Evolutionary conservation across 2,888 invertebrate genomes (phyloP).

Genomic region (Andrena chrysosceles): DNA sequence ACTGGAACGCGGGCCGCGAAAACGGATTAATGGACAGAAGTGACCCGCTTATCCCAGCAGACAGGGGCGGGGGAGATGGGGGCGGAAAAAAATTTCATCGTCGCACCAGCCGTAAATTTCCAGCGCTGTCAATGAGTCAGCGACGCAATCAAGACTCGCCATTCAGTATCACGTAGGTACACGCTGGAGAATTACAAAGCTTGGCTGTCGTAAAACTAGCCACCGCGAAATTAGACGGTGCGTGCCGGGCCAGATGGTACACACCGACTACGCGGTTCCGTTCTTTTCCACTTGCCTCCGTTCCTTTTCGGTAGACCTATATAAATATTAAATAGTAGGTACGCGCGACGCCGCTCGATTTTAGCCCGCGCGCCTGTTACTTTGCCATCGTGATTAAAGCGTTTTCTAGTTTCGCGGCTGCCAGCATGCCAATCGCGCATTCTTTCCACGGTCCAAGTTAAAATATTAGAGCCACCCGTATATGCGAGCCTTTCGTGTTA

Average conservation of each 20-base stretch:
- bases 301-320: background rate
- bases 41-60: slow-evolving; percentile 66
- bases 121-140: slow-evolving; percentile 72
- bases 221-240: slow-evolving; percentile 63
- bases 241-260: slow-evolving; percentile 41
- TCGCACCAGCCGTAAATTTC: slow-evolving; percentile 67
- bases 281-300: background rate
- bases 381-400: slow-evolving; percentile 4
- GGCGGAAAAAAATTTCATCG: slow-evolving; percentile 52
- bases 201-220: slow-evolving; percentile 55
- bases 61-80: background rate
- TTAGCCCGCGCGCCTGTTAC: background rate
- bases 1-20: slow-evolving; percentile 59
- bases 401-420: slow-evolving; percentile 20
- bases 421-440: too few species aligned
- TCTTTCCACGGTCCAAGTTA: background rate
- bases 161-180: background rate
- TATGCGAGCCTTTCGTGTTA: background rate
- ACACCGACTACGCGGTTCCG: slow-evolving; percentile 12
- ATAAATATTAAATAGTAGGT: too few species aligned
- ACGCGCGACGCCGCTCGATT: background rate
- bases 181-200: slow-evolving; percentile 36
- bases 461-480: background rate
- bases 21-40: slow-evolving; percentile 70
- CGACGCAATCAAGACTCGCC: slow-evolving; percentile 68